Base-by-base conservation (phyloP, 2,113 vertebrate species). In the Phylloscopus trochiloides region DNA sequence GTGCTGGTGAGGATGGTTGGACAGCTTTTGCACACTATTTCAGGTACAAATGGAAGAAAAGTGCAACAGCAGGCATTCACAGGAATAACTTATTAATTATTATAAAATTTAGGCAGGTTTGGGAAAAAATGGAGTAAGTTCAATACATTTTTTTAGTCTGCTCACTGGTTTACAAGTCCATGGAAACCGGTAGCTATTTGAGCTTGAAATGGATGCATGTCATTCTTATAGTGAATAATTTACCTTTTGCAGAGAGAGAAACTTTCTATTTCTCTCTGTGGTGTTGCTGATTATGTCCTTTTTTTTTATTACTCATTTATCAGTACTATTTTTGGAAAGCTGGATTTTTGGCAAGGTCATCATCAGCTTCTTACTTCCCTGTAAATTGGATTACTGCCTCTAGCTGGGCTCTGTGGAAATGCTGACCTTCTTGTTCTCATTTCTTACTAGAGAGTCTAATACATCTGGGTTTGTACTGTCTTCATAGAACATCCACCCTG, bases 301-400 rank as follows among this genome's bases (percentile, higher is more conserved):
- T 76, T 83, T 95, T 94, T 85, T 85, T 45, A 58, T 66, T 61
- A 20, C 11, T 90, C 45, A 45, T 89, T 86, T 85, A 32, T 90
- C 82, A 83, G 55, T 31, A 34, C 59, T 94, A 93, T 91, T 90
- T 95, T 80, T 77, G 92, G 87, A 93, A 76, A 93, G 29, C 26
- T 82, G 54, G 0, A 4, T 85, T 94, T 94, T 92, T 86, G 67
- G 59, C 88, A 96, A 94, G 88, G 87, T 95, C 71, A 52, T 15
- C 62, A 74, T 48, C 74, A 88, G 43, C 63, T n/a, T 93, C 54
- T 92, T 83, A 31, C 74, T 87, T 88, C 51, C 55, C 36, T 80
- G 32, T 77, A 88, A 94, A 90, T 82, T 96, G 67, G 85, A 79
- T 92, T 93, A 70, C 58, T 88, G 88, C 82, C 71, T 95, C 63